A percentile compares a stretch with the other conserved stretches of the same genome.
These are phyloP conservation scores for Schizopygopsis malacanthus DNA, from an alignment of 2,797 vertebrate species.

Conservation along the genomic window DNA sequence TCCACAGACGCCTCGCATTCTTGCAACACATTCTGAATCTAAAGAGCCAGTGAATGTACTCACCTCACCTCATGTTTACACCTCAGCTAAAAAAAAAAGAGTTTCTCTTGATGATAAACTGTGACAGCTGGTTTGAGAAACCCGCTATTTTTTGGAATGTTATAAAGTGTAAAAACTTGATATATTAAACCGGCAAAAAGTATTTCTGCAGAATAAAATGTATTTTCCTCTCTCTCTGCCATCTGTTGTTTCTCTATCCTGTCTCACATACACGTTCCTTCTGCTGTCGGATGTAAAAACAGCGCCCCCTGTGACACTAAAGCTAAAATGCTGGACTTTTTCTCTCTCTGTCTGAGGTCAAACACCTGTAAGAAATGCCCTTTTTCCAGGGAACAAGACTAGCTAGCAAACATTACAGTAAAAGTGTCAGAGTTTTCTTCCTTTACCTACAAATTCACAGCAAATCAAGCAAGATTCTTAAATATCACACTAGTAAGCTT, in stretches of 20 bases:
- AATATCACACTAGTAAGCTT: background rate
- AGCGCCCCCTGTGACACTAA: slow-evolving; percentile 73
- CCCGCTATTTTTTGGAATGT: slow-evolving; percentile 53
- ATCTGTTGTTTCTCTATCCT: slow-evolving; percentile 64
- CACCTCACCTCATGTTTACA: background rate
- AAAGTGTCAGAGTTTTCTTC: background rate
- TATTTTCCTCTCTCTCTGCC: slow-evolving; percentile 6
- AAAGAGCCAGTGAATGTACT: slow-evolving; percentile 25
- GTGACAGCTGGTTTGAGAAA: slow-evolving; percentile 14
- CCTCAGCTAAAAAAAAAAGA: slow-evolving; percentile 10
- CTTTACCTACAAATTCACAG: background rate
- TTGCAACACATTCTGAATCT: slow-evolving; percentile 50
- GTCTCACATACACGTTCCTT: slow-evolving; percentile 56
- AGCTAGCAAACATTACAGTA: background rate
- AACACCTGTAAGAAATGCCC: background rate
- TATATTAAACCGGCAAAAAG: slow-evolving; percentile 14
- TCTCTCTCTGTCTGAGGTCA: background rate
- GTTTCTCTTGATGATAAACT: slow-evolving; percentile 41
- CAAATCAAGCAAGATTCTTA: background rate
- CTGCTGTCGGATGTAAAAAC: slow-evolving; percentile 66
- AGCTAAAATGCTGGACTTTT: background rate
- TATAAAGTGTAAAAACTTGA: slow-evolving; percentile 41
- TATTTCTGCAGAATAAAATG: slow-evolving; percentile 27
- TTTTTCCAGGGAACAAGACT: background rate
- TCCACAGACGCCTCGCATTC: slow-evolving; percentile 24